A percentile compares a stretch with the other conserved stretches of the same genome.
Conservation (phyloP, 2,797 vertebrate genomes). For the Onychomys arenicola region DNA sequence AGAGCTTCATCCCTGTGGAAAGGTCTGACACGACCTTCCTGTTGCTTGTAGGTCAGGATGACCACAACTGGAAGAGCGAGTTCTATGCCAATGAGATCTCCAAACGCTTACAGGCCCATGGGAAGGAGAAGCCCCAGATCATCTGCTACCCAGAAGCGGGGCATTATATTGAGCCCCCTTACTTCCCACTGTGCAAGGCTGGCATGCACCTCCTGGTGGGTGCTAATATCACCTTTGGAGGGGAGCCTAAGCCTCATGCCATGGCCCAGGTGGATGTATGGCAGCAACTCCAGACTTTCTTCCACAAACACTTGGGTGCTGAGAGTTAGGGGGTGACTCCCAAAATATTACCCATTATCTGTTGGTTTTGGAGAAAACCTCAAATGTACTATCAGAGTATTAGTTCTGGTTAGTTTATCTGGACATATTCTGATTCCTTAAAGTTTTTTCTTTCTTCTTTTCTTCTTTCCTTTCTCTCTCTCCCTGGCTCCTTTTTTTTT, state of each 20-base stretch:
- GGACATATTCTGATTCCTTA: neutral
- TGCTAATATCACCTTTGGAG: constrained; percentile 89
- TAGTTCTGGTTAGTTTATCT: neutral
- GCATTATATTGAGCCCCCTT: constrained; percentile 93
- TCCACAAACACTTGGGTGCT: constrained; percentile 87
- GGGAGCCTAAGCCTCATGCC: constrained; percentile 90
- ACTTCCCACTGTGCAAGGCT: constrained; percentile 89
- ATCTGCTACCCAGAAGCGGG: constrained; percentile 91
- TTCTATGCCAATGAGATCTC: constrained; percentile 89
- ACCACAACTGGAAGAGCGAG: constrained; percentile 92
- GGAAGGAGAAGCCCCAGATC: constrained; percentile 90
- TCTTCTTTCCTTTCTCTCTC: rapidly evolving
- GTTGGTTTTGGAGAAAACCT: neutral
- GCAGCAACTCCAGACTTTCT: constrained; percentile 91
- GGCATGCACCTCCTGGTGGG: constrained; percentile 86
- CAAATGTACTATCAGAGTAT: neutral
- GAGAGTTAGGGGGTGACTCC: neutral
- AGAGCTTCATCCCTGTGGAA: constrained; percentile 91
- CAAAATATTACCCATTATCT: neutral
- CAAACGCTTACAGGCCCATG: constrained; percentile 87
- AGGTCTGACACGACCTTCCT: constrained; percentile 88
- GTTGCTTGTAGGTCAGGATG: constrained; percentile 91
- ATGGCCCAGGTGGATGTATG: constrained; percentile 92
- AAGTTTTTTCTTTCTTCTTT: neutral
- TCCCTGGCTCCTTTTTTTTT: rapidly evolving